phyloP scores from a whole-genome alignment of 2,113 vertebrate genomes.

The Condylura cristata region DNA sequence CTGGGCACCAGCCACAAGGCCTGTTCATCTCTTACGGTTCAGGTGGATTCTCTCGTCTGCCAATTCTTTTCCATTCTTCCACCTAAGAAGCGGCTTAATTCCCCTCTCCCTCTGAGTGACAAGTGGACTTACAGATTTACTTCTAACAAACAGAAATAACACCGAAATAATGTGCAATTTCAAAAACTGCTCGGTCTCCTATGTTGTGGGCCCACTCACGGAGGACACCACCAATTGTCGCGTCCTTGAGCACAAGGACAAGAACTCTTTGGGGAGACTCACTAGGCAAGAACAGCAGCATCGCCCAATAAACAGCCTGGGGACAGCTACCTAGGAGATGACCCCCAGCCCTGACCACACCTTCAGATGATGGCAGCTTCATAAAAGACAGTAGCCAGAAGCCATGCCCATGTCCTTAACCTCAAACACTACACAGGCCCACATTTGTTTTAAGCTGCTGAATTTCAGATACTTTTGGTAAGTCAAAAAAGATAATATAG shows the following conservation, averaged over 20 bases:
- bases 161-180: neutral
- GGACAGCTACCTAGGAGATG: neutral
- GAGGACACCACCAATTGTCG: neutral
- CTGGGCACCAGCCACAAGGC: neutral
- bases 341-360: neutral
- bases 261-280: neutral
- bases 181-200: neutral
- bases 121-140: neutral
- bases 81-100: neutral
- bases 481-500: neutral
- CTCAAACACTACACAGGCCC: neutral
- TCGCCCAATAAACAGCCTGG: neutral
- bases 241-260: neutral
- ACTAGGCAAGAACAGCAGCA: neutral
- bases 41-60: neutral
- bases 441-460: neutral
- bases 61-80: neutral
- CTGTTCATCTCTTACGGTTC: neutral
- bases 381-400: neutral
- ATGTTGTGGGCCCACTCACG: neutral
- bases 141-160: neutral
- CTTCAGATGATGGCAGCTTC: neutral
- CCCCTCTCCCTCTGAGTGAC: neutral
- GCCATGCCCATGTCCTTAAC: neutral
- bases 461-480: neutral